These are phyloP conservation scores for Edolisoma coerulescens DNA, from an alignment of 2,113 vertebrate species.

Conservation along the genomic window DNA sequence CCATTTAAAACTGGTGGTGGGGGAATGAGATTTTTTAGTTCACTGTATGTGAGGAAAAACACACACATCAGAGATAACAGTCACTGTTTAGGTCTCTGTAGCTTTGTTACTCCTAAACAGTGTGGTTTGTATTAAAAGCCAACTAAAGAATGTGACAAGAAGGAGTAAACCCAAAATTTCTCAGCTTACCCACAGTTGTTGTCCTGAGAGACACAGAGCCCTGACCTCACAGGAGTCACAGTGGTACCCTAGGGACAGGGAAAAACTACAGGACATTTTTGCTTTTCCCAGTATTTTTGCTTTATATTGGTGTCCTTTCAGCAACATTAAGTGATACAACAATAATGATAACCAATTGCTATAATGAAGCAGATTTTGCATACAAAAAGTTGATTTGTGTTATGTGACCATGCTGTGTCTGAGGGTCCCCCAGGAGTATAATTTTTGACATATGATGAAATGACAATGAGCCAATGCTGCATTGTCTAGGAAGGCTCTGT, in stretches of 20 bases:
- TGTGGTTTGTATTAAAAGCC: background rate
- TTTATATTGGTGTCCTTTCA: background rate
- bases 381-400: background rate
- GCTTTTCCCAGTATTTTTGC: background rate
- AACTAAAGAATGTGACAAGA: background rate
- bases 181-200: background rate
- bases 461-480: background rate
- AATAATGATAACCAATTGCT: background rate
- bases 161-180: background rate
- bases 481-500: background rate
- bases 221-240: background rate
- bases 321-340: background rate
- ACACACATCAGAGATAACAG: background rate
- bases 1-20: background rate
- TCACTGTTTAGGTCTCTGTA: background rate
- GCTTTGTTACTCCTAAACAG: background rate
- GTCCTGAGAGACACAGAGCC: background rate
- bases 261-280: background rate
- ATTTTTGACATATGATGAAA: background rate
- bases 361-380: background rate
- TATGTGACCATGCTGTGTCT: background rate
- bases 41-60: background rate
- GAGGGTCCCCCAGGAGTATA: background rate
- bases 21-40: background rate
- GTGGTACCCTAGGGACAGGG: background rate